Evolutionary conservation across 1,140 invertebrate genomes (phyloP).

Genomic region (Sitobion miscanthi): DNA sequence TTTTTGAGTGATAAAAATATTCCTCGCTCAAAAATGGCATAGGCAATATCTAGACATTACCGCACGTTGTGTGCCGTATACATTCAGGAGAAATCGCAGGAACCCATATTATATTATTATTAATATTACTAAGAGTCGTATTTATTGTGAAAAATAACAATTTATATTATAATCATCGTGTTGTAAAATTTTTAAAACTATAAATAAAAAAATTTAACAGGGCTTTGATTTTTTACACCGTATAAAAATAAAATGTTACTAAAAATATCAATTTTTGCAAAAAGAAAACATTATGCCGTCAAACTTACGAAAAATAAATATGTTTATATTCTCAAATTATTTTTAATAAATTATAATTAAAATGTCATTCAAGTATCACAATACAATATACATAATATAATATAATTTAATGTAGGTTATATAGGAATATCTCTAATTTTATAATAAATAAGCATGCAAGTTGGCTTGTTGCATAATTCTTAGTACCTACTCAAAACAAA

Average conservation of each 20-base stretch:
- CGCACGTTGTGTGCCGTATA: neutral
- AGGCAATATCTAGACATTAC: neutral
- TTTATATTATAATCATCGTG: neutral
- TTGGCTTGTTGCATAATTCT: neutral
- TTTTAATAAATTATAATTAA: too few species aligned
- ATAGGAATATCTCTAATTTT: neutral
- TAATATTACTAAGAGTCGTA: neutral
- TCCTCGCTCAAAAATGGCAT: neutral
- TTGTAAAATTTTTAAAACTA: neutral
- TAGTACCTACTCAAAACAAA: too few species aligned
- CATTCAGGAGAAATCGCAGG: neutral
- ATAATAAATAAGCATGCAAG: neutral
- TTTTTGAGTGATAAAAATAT: neutral
- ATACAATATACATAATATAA: neutral
- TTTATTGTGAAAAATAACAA: neutral
- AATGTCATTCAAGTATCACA: too few species aligned
- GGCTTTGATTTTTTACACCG: too few species aligned
- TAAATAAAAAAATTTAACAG: neutral
- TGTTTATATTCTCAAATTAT: too few species aligned
- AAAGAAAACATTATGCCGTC: too few species aligned
- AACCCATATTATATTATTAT: too few species aligned
- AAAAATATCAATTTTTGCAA: too few species aligned
- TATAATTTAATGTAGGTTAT: neutral
- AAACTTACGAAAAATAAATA: too few species aligned
- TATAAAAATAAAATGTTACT: too few species aligned